Evolutionary conservation across 2,888 invertebrate species (phyloP), one percentile per base, ranked within the genome.

Genomic region (Leptopilina drosophilae): DNA sequence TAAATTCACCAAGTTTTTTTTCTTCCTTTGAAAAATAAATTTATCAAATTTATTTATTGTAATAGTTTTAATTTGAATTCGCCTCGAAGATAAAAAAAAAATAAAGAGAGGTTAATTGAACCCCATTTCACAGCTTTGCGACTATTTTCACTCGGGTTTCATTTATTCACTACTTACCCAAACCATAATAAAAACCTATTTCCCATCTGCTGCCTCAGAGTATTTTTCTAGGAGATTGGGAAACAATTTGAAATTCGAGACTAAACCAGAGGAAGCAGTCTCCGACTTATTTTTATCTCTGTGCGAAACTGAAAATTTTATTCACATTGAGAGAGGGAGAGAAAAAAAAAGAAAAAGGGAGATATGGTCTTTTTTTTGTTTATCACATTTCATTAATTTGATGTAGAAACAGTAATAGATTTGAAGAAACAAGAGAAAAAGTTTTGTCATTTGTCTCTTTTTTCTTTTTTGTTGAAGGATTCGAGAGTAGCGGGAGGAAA

Each of bases 151-250:
- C 49, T 20, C 9, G 9, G 42, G 7, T 66, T 66, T 42, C 46
- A 42, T n/a, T 66, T 42, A 66, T 15, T 49, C 69, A 49, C 69
- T 69, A 69, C 69, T 69, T 69, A 69, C 69, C 69, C 69, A 26
- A 7, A 49, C 20, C 20, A 53, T 20, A 46, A 49, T 49, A 49
- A 49, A 15, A 12, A 69, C 20, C 62, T 20, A 69, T 53, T 69
- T 53, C 33, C 69, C 49, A 69, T 14, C 69, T 69, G 69, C 49
- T 69, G 53, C 53, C 49, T 49, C 14, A 8, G 26, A 14, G 46
- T 4, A 69, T 26, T 69, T 26, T 69, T 53, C 62, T 62, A 15
- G 59, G 62, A 62, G 62, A 62, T 62, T 62, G 15, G 62, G 20
- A 15, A 62, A 15, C 62, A 62, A 62, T 62, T 62, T 62, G 62